Evolutionary conservation across 2,797 vertebrate species (phyloP).

Genomic region (Myotis vivesi): DNA sequence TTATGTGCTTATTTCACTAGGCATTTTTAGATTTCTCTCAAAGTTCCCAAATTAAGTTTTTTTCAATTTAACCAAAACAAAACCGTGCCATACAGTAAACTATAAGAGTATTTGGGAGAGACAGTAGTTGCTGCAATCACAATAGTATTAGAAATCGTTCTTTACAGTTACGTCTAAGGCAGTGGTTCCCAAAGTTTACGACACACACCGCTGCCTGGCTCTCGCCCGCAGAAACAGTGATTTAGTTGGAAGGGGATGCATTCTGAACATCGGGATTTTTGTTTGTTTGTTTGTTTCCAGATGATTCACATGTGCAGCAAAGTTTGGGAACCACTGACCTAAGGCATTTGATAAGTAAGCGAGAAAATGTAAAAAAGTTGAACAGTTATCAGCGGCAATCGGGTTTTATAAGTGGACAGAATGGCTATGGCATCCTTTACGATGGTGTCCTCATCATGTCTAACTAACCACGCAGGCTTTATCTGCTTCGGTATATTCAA

Average conservation of each 20-base stretch:
- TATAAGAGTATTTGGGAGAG: not conserved
- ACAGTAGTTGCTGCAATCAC: not conserved
- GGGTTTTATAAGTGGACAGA: not conserved
- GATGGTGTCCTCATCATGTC: not conserved
- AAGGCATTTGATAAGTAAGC: not conserved
- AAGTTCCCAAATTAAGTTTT: constrained; percentile 24
- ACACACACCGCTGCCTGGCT: not conserved
- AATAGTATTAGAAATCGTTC: not conserved
- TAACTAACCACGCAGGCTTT: constrained; percentile 72
- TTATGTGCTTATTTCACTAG: not conserved
- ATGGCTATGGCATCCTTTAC: not conserved
- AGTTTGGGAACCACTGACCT: not conserved
- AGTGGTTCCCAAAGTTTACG: not conserved
- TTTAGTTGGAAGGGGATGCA: not conserved
- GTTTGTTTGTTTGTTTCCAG: not conserved
- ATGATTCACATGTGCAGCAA: not conserved
- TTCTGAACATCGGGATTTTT: not conserved
- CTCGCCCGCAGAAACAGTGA: not conserved
- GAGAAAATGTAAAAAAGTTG: not conserved
- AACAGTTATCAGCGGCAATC: not conserved
- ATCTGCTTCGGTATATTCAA: constrained; percentile 84
- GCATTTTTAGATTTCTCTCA: not conserved
- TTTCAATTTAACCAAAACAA: constrained; percentile 8
- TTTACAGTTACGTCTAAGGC: not conserved
- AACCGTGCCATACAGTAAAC: not conserved